Base-by-base conservation (phyloP, 2,888 invertebrate genomes). In the Heliconius ethilla region DNA sequence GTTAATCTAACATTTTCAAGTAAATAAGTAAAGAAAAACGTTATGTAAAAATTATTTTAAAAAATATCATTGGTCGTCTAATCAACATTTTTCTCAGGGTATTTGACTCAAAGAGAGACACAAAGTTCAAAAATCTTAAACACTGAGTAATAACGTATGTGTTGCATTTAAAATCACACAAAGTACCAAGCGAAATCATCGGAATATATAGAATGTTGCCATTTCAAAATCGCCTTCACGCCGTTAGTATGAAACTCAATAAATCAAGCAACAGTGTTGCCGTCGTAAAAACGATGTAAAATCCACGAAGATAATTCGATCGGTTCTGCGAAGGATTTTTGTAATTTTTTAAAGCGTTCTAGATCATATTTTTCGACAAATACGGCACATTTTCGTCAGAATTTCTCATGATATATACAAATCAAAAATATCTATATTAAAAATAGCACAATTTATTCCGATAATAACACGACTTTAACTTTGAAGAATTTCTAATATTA, bases 221-320 rank as follows among this genome's bases (percentile, higher is more conserved):
- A 87, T 89, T 89, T 86, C 85, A 83, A 85, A 87, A 88, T 85
- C 86, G 84, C 81, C 82, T 84, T 84, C 82, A 82, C 85, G 81
- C 84, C 82, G 83, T 83, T 81, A 80, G 82, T 83, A 84, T 85
- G 84, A 85, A 85, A 84, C 85, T 85, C 83, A 82, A 86, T 88
- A 88, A 88, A 87, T 88, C 88, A 88, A 78, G 63, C 88, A 88
- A 88, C 88, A 87, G 82, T 88, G 88, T 88, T 85, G 87, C 83
- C 81, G 78, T 86, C 87, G 85, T 88, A 88, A 88, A 88, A 77
- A 79, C 83, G 82, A 80, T 82, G 88, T 90, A 91, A 90, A 91
- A 89, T 85, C 88, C 86, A 86, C 86, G 85, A 83, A 87, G 91
- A 90, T 91, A 90, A 91, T 91, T 90, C 90, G 90, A 91, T 91